Conservation (phyloP, 1,140 invertebrate genomes). For the Hyles vespertilio region DNA sequence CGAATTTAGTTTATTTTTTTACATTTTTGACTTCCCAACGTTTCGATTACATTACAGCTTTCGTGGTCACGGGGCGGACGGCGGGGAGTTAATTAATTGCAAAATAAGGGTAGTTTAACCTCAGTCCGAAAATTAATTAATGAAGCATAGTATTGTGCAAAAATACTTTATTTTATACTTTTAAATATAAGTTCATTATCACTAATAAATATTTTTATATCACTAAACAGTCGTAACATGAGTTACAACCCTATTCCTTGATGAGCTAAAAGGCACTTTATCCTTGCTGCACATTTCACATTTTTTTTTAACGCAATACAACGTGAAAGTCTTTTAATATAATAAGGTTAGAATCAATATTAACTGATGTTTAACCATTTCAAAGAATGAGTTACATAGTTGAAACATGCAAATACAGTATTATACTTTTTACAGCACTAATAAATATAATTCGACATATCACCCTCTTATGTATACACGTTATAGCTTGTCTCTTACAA, state of each 20-base stretch:
- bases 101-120: no score
- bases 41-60: no score
- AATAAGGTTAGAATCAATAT: no score
- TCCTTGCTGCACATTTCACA: no score
- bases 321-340: no score
- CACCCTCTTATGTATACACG: neutral
- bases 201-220: slow-evolving; percentile 38
- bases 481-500: neutral
- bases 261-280: slow-evolving; percentile 31
- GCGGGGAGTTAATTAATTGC: no score
- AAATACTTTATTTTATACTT: slow-evolving; percentile 39
- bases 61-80: no score
- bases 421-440: slow-evolving; percentile 3
- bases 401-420: neutral
- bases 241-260: slow-evolving; percentile 35
- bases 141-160: slow-evolving; percentile 25
- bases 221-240: slow-evolving; percentile 34
- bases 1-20: no score
- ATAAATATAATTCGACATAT: neutral
- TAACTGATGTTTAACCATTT: no score
- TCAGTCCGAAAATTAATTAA: neutral
- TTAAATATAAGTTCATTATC: slow-evolving; percentile 36
- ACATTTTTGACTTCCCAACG: no score
- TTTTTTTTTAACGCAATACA: no score
- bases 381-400: no score